Conservation (phyloP, 2,888 invertebrate genomes). For the Dichetophora obliterata region DNA sequence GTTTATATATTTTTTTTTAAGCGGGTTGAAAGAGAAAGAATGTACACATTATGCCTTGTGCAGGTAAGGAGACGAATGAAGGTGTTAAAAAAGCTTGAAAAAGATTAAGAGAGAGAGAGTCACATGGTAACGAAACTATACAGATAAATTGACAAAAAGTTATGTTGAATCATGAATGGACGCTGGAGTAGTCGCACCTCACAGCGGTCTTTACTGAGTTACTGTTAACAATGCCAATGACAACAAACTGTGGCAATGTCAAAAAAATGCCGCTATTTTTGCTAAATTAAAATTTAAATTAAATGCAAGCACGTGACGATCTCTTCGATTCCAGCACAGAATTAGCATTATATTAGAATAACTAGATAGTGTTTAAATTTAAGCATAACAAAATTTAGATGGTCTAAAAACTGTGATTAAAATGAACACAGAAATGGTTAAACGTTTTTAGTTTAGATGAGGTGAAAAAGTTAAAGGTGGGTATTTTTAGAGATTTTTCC, state of each 20-base stretch:
- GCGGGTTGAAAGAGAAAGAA: not conserved
- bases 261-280: no score
- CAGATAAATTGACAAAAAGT: not conserved
- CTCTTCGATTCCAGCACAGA: no score
- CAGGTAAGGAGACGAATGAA: not conserved
- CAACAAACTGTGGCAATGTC: not conserved
- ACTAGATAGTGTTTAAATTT: no score
- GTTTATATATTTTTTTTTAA: not conserved
- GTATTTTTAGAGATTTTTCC: no score
- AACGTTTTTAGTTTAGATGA: no score
- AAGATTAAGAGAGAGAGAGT: not conserved
- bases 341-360: no score
- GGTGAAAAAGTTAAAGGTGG: no score
- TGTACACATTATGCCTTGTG: not conserved
- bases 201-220: no score
- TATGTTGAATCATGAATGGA: not conserved
- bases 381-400: no score
- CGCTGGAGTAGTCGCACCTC: not conserved
- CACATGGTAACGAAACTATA: not conserved
- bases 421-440: no score
- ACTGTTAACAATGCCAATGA: not conserved
- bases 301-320: not conserved
- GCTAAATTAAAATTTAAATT: not conserved
- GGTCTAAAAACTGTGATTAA: no score
- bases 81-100: not conserved